Base-by-base conservation (phyloP, 2,888 invertebrate species). In the Phaonia tiefii region DNA sequence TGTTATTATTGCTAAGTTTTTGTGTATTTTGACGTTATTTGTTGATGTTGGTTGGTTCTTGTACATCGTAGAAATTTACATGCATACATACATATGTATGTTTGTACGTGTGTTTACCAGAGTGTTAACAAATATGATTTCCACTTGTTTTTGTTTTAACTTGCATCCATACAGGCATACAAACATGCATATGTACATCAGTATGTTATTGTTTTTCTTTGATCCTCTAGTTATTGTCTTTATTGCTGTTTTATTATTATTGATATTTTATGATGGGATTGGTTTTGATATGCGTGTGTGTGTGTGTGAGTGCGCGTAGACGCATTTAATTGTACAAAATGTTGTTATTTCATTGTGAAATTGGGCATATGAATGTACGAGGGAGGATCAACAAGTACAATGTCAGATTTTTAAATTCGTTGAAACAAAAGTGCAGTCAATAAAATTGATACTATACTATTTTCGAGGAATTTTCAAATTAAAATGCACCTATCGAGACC, bases 1-100 rank as follows among this genome's bases (percentile, higher is more conserved):
- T 77, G 58, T 77, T 76, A 49, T 71, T 76, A 67, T 72, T 74
- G 70, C 66, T 71, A 80, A 74, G 74, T 77, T 80, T 74, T 60
- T 77, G 51, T 80, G 77, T 77, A 77, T 77, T 75, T 79, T 70
- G 44, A 44, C 56, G 15, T 70, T 63, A 13, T 60, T 67, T 75
- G 25, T 75, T 69, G 65, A 76, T 73, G 54, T 70, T 76, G 60
- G 63, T 76, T 70, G 25, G 5, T 49, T 31, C 31, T 56, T 26
- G 31, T 58, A 66, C 65, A 67, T 44, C 46, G n/a, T 46, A 17
- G 7, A n/a, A n/a, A 31, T 31, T 31, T 31, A 31, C 31, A 31
- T 31, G 8, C 31, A 31, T 8, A 5, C 31, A 31, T 5, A 31
- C 31, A 31, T 31, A 31, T 31, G 17, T 17, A 49, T 20, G 49